These are phyloP conservation scores for Monoplex corrugatus DNA, from an alignment of 2,888 invertebrate species.

Conservation along the genomic window DNA sequence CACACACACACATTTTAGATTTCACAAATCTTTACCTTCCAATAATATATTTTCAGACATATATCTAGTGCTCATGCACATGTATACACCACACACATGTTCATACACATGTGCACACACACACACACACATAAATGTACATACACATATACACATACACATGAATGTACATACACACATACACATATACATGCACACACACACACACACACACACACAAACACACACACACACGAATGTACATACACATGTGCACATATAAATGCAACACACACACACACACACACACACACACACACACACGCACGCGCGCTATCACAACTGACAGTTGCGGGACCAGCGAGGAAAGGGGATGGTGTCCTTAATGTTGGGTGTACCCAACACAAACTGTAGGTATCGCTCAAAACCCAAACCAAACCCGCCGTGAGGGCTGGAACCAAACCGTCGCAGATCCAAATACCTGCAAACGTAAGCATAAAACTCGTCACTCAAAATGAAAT, in stretches of 20 bases:
- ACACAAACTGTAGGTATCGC: constrained; percentile 91
- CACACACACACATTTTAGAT: too few relatives aligned
- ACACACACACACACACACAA: constrained; percentile 1
- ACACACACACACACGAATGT: not conserved
- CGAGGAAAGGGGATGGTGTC: constrained; percentile 97
- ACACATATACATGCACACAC: not conserved
- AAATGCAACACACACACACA: too few relatives aligned
- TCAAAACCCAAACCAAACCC: constrained; percentile 99
- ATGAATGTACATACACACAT: not conserved
- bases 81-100: not conserved
- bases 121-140: not conserved
- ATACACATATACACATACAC: not conserved
- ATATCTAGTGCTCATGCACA: too few relatives aligned
- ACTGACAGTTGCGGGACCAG: constrained; percentile 68
- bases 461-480: constrained; percentile 80
- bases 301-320: constrained; percentile 49
- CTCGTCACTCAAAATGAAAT: not conserved
- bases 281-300: not conserved
- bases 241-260: too few relatives aligned
- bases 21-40: too few relatives aligned
- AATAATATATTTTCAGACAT: too few relatives aligned
- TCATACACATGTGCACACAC: too few relatives aligned
- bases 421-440: constrained; percentile 93
- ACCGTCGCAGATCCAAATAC: constrained; percentile 94
- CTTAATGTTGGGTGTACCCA: constrained; percentile 93